Base-by-base conservation (phyloP, 2,113 vertebrate species). In the Perccottus glenii region DNA sequence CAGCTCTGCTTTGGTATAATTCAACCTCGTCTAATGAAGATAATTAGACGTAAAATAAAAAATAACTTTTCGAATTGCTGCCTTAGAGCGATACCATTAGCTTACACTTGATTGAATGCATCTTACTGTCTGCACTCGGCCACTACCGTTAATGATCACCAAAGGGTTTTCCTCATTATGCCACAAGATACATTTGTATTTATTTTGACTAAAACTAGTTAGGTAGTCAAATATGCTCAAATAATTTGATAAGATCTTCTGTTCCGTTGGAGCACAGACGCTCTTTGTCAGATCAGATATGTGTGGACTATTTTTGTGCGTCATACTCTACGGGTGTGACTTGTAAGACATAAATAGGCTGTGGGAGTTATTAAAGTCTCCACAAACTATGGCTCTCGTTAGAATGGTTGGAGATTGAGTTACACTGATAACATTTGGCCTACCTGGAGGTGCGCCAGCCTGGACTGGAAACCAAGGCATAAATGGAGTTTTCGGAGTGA, bases 321-420 rank as follows among this genome's bases (percentile, higher is more conserved):
- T 87, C 77, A 79, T 53, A n/a, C 32, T 2, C 48, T 5, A 8
- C 70, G 67, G 61, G 67, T 76, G 83, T 76, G 67, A 79, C 74
- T 69, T 65, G 2, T 11, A n/a, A 49, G 66, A 51, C 76, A 83
- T 77, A 87, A 81, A 83, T 84, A 86, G 83, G 15, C 59, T 45
- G 4, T 49, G 55, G 62, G 75, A 75, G 72, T 81, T 88, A 87
- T 80, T 87, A 78, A 87, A 77, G 71, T 70, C 65, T 67, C 76
- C 56, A 47, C 73, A 81, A 85, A 89, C 83, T 85, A 62, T 81
- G 80, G 64, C 65, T 73, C 65, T 57, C 59, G 59, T 81, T 83
- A 81, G 67, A 85, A 60, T 33, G 58, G 48, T 47, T 56, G 67
- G 48, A 78, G 84, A 82, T 89, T 36, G 40, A 59, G 75, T 86